Percentiles rank a stretch among this genome's conserved stretches.
Evolutionary conservation across 2,113 vertebrate species (phyloP).

Genomic region (Furnarius figulus): DNA sequence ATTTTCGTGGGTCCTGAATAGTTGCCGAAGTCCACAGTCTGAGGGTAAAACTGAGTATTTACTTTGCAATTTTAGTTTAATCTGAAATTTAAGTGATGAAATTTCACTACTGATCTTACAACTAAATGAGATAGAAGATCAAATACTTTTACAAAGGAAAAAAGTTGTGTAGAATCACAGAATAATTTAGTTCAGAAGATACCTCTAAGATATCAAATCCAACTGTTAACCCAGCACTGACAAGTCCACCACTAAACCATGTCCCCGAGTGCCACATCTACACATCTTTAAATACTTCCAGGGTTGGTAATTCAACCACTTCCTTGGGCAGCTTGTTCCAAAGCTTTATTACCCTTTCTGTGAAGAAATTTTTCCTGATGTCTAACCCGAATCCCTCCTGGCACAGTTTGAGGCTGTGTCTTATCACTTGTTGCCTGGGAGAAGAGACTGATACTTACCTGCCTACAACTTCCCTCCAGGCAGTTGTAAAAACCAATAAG

Average conservation of each 20-base stretch:
- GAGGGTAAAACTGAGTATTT: not conserved
- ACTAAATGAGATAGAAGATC: not conserved
- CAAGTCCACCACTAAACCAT: not conserved
- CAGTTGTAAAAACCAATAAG: not conserved
- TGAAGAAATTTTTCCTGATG: not conserved
- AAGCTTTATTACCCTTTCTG: not conserved
- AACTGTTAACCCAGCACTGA: not conserved
- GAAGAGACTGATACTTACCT: not conserved
- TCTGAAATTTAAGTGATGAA: not conserved
- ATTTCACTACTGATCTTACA: not conserved
- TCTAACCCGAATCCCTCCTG: not conserved
- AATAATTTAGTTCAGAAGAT: not conserved
- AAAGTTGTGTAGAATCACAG: not conserved
- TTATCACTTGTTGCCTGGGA: not conserved
- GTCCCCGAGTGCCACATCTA: not conserved
- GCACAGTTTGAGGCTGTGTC: too few relatives aligned
- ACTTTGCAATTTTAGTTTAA: not conserved
- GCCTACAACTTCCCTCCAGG: not conserved
- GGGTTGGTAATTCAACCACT: not conserved
- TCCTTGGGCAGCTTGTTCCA: not conserved
- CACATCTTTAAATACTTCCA: not conserved
- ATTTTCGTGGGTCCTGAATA: not conserved
- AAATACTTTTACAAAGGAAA: not conserved
- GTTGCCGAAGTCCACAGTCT: not conserved
- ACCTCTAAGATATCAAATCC: not conserved